A percentile compares a stretch with the other conserved stretches of the same genome.
Evolutionary conservation across 2,888 invertebrate genomes (phyloP).

Genomic region (Trichogramma evanescens): DNA sequence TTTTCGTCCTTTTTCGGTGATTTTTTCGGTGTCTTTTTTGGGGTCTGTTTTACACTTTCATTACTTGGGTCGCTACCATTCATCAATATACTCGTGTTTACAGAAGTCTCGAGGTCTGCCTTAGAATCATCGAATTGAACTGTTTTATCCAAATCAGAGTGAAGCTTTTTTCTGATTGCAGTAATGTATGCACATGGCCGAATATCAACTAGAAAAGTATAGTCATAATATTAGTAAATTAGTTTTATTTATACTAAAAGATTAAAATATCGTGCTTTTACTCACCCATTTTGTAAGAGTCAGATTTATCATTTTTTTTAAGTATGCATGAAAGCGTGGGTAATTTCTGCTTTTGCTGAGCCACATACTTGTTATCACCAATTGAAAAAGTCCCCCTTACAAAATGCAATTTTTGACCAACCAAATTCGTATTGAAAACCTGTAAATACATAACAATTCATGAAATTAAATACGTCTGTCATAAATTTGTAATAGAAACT

Average conservation of each 20-base stretch:
- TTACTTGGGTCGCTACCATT: too few relatives aligned
- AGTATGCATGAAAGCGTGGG: conserved; percentile 12
- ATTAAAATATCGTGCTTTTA: not conserved
- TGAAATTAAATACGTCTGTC: too few relatives aligned
- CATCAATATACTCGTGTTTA: too few relatives aligned
- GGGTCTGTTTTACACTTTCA: too few relatives aligned
- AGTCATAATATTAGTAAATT: conserved; percentile 1
- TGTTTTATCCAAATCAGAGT: too few relatives aligned
- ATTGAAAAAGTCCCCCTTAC: conserved; percentile 5
- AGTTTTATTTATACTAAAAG: not conserved
- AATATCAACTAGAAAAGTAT: conserved; percentile 14
- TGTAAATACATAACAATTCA: not conserved
- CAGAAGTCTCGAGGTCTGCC: too few relatives aligned
- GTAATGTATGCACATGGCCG: conserved; percentile 9
- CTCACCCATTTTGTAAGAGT: conserved; percentile 13
- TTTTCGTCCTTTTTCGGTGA: too few relatives aligned
- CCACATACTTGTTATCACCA: conserved; percentile 9
- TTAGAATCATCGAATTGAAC: too few relatives aligned
- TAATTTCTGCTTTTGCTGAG: not conserved
- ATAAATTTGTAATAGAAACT: not conserved
- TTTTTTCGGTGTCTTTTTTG: too few relatives aligned
- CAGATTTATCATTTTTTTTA: not conserved
- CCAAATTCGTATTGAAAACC: conserved; percentile 14
- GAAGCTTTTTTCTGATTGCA: conserved; percentile 10
- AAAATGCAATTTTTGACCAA: conserved; percentile 13